phyloP scores from a whole-genome alignment of 2,797 vertebrate species.

The Crenichthys baileyi region DNA sequence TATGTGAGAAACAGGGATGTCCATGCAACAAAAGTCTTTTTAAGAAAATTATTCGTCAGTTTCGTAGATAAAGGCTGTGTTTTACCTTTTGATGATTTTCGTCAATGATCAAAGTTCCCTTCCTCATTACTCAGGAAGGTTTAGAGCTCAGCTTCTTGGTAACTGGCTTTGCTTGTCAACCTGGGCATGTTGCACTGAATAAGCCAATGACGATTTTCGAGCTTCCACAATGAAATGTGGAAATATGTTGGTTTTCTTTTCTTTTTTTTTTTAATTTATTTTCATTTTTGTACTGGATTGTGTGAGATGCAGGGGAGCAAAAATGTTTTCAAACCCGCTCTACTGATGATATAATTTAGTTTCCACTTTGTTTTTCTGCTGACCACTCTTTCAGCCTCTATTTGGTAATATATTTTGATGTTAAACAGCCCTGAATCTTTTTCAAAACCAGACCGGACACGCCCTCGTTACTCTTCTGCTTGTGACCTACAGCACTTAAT shows the following conservation, averaged over 20 bases:
- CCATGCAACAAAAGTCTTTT: slow-evolving; percentile 11
- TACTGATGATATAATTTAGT: background rate
- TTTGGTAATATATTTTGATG: background rate
- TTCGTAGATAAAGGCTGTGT: slow-evolving; percentile 2
- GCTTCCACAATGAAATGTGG: background rate
- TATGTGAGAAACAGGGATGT: background rate
- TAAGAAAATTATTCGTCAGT: slow-evolving; percentile 5
- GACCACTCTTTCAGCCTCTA: background rate
- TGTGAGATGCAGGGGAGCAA: slow-evolving; percentile 3
- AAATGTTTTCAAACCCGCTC: background rate
- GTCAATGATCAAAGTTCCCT: background rate
- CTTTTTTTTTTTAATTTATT: background rate
- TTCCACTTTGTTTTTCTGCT: background rate
- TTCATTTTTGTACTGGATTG: background rate
- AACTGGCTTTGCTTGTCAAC: slow-evolving; percentile 1
- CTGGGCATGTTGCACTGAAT: background rate
- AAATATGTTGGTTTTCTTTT: background rate
- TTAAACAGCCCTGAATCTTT: background rate
- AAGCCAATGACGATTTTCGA: background rate
- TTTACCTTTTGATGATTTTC: slow-evolving; percentile 10
- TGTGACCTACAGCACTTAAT: slow-evolving; percentile 21
- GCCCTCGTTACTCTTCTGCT: background rate
- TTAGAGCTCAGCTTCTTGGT: slow-evolving; percentile 24
- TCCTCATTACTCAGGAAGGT: background rate
- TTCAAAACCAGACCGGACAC: background rate